Evolutionary conservation across 2,113 vertebrate genomes (phyloP).

Genomic region (Pyrgilauda ruficollis): DNA sequence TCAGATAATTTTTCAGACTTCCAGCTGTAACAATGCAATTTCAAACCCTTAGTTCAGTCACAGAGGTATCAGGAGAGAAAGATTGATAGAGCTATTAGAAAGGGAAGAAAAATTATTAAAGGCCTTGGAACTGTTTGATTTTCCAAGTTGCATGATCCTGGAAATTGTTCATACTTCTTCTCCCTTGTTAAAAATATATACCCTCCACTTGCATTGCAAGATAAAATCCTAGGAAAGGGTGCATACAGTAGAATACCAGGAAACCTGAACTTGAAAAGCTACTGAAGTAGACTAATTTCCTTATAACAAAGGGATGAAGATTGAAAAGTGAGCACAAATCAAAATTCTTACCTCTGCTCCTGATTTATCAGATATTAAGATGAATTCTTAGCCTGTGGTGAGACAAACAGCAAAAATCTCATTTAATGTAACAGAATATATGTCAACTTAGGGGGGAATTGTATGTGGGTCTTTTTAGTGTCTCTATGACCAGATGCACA

Average conservation of each 20-base stretch:
- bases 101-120: neutral
- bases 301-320: neutral
- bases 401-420: neutral
- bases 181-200: neutral
- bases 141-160: neutral
- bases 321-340: neutral
- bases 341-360: neutral
- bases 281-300: neutral
- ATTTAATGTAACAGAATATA: neutral
- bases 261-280: neutral
- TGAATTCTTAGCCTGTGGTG: neutral
- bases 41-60: neutral
- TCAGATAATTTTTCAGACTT: neutral
- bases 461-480: neutral
- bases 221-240: neutral
- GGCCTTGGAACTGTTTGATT: neutral
- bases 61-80: neutral
- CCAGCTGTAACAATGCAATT: neutral
- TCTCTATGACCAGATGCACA: neutral
- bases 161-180: neutral
- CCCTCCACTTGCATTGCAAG: neutral
- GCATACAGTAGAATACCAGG: neutral
- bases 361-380: neutral
- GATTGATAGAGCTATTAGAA: neutral
- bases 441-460: neutral